These are phyloP conservation scores for Aselliscus stoliczkanus DNA, from an alignment of 2,797 vertebrate species.

Conservation along the genomic window DNA sequence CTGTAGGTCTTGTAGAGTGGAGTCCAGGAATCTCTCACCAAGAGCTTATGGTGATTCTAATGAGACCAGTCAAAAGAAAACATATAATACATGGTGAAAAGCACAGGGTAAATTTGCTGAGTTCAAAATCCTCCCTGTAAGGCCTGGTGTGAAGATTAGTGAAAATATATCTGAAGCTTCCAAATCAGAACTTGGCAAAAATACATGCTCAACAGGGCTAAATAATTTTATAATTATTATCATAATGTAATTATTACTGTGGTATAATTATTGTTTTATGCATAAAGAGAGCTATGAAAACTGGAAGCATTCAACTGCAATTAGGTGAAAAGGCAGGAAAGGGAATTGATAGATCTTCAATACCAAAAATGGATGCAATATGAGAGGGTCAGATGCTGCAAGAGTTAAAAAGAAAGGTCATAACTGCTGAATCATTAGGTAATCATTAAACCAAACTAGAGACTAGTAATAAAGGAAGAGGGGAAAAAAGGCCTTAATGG, in stretches of 20 bases:
- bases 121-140: background rate
- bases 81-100: background rate
- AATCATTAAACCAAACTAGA: conserved; percentile 61
- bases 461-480: conserved; percentile 12
- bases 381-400: background rate
- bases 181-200: conserved; percentile 30
- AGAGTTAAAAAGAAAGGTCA: background rate
- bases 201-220: background rate
- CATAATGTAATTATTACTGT: background rate
- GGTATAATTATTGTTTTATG: background rate
- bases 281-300: background rate
- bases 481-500: background rate
- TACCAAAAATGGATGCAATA: background rate
- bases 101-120: background rate
- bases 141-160: background rate
- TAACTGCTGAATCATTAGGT: conserved; percentile 24
- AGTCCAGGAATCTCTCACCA: background rate
- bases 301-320: background rate
- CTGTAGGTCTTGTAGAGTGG: background rate
- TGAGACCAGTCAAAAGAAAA: background rate
- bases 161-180: background rate
- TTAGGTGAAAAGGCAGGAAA: background rate
- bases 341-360: background rate
- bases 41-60: background rate
- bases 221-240: background rate